Evolutionary conservation across 2,888 invertebrate genomes (phyloP).

Genomic region (Lycocerus yunnanus): DNA sequence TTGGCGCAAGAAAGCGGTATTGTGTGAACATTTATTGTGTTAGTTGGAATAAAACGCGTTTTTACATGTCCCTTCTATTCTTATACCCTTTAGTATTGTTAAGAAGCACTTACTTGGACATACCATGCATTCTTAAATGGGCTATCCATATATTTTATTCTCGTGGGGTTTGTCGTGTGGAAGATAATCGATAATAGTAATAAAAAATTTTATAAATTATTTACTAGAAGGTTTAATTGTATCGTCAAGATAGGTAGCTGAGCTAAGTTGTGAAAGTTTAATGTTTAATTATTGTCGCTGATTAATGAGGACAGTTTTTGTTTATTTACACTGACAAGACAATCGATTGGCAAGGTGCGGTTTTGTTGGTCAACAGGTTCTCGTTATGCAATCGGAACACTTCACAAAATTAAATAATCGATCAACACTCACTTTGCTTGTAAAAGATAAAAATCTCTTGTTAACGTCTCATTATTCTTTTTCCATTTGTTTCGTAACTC

Average conservation of each 20-base stretch:
- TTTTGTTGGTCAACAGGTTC: slow-evolving; percentile 30
- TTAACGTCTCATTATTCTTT: slow-evolving; percentile 15
- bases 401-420: slow-evolving; percentile 41
- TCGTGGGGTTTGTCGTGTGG: background rate
- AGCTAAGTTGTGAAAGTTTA: slow-evolving; percentile 27
- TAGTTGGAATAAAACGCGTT: slow-evolving; percentile 49
- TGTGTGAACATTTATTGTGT: slow-evolving; percentile 51
- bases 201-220: slow-evolving; percentile 3
- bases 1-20: slow-evolving; percentile 43
- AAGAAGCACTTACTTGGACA: slow-evolving; percentile 27
- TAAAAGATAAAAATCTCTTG: slow-evolving; percentile 14
- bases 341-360: slow-evolving; percentile 42
- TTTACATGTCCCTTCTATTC: slow-evolving; percentile 45
- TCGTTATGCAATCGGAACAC: slow-evolving; percentile 38
- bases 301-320: slow-evolving; percentile 46
- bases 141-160: background rate
- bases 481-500: slow-evolving; percentile 11
- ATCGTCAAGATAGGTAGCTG: slow-evolving; percentile 17
- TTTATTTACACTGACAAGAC: slow-evolving; percentile 42
- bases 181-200: background rate
- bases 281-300: slow-evolving; percentile 43
- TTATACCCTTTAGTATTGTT: slow-evolving; percentile 36
- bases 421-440: slow-evolving; percentile 35
- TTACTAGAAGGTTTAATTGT: slow-evolving; percentile 32
- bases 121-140: slow-evolving; percentile 38